Conservation (phyloP, 2,113 vertebrate species). For the Eublepharis macularius region DNA sequence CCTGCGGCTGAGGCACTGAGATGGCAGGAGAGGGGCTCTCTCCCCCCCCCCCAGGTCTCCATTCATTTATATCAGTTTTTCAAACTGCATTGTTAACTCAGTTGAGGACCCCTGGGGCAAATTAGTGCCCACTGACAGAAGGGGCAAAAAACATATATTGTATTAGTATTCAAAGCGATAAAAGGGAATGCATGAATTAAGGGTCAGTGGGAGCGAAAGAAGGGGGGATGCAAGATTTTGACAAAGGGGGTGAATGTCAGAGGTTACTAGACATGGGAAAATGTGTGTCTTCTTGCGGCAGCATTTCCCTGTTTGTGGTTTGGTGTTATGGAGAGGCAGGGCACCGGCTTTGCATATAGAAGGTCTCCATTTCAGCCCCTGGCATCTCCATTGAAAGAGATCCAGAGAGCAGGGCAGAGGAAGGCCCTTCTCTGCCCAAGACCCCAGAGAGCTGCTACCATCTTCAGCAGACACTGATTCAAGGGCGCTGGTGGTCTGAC, state of each 20-base stretch:
- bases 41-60: neutral
- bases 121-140: neutral
- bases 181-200: constrained; percentile 26
- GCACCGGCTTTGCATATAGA: too few relatives aligned
- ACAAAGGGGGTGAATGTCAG: constrained; percentile 6
- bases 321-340: too few relatives aligned
- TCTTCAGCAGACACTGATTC: too few relatives aligned
- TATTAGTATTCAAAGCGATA: constrained; percentile 10
- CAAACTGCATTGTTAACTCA: neutral
- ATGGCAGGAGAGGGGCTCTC: neutral
- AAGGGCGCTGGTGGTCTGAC: too few relatives aligned
- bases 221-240: constrained; percentile 19
- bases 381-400: too few relatives aligned
- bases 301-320: neutral
- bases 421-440: too few relatives aligned
- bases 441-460: too few relatives aligned
- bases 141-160: neutral
- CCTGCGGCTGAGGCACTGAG: neutral
- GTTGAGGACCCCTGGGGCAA: constrained; percentile 25
- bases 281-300: neutral
- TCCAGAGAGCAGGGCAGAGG: too few relatives aligned
- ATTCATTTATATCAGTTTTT: constrained; percentile 10
- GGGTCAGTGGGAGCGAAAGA: neutral
- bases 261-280: constrained; percentile 6
- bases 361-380: too few relatives aligned